Evolutionary conservation across 2,888 invertebrate genomes (phyloP).

Genomic region (Rambutsinella grinnellia): DNA sequence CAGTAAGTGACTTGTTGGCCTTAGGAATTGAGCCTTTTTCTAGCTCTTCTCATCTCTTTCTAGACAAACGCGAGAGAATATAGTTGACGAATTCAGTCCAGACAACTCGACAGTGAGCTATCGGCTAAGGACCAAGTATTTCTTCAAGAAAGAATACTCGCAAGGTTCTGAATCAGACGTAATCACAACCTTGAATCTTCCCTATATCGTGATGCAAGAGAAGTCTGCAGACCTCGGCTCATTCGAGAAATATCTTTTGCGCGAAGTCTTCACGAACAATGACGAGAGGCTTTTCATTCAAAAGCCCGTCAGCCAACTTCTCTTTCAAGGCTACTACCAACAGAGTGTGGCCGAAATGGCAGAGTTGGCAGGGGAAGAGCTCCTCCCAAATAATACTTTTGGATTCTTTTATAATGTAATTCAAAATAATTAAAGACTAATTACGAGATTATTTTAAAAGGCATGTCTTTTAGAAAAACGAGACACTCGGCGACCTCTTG

Average conservation of each 20-base stretch:
- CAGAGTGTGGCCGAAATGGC: conserved; percentile 52
- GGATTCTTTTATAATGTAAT: conserved; percentile 63
- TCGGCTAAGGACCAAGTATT: conserved; percentile 54
- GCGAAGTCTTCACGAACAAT: conserved; percentile 24
- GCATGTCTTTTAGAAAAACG: conserved; percentile 57
- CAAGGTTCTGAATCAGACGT: conserved; percentile 57
- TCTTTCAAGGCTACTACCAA: conserved; percentile 76
- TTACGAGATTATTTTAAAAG: background rate
- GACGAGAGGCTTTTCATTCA: conserved; percentile 72
- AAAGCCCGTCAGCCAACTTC: conserved; percentile 78
- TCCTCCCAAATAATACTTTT: conserved; percentile 61
- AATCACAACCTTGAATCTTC: conserved; percentile 58
- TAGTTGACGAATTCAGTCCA: conserved; percentile 47
- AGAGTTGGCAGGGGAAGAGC: conserved; percentile 38
- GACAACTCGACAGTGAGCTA: conserved; percentile 61
- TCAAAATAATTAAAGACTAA: background rate
- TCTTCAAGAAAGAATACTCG: conserved; percentile 56
- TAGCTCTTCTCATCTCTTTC: too few species aligned
- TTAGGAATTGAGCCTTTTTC: too few species aligned
- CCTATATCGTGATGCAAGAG: conserved; percentile 61
- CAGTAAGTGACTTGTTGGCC: too few species aligned
- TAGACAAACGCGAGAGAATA: conserved; percentile 61
- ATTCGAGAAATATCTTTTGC: conserved; percentile 37
- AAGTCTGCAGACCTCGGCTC: too few species aligned
- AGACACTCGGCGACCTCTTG: conserved; percentile 58